Evolutionary conservation across 2,113 vertebrate genomes (phyloP), one percentile per base, ranked within the genome.

Genomic region (Nannobrachium achirus): DNA sequence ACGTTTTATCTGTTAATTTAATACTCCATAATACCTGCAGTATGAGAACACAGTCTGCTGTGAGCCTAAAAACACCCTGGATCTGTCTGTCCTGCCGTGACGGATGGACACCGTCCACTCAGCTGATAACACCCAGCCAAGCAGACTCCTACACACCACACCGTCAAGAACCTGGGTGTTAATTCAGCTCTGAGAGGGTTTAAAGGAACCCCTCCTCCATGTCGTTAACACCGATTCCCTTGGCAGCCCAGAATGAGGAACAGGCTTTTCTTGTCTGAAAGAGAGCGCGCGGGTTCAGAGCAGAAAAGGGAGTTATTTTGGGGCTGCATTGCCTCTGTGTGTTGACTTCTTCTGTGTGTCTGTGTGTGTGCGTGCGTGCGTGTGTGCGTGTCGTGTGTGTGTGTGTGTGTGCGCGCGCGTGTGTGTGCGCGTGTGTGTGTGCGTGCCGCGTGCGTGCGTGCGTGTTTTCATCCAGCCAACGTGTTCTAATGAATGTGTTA

Each of bases 1-100:
- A n/a, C n/a, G n/a, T n/a, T n/a, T n/a, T n/a, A 80, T 76, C 75
- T 73, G 62, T 83, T 75, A 71, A 66, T 63, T 60, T 70, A n/a
- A n/a, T n/a, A n/a, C n/a, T n/a, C n/a, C n/a, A n/a, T n/a, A 44
- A 83, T 73, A 80, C 42, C 15, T 38, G 52, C n/a, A 62, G 68
- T 73, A 79, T 73, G 75, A 79, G 79, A 78, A n/a, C n/a, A n/a
- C n/a, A 79, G 81, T 70, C 71, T 65, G 45, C 68, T 55, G 8
- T 1, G 52, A 62, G n/a, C n/a, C n/a, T n/a, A n/a, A n/a, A 81
- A 74, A 75, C 80, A 71, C 49, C 66, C 60, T 19, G 67, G 53
- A 25, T 69, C 55, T 41, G 53, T 69, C 66, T 61, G 46, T 52
- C 10, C 25, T 8, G 53, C 44, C 10, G 4, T 40, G 19, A 18